Percentiles rank a stretch among this genome's conserved stretches.
Evolutionary conservation across 2,113 vertebrate species (phyloP).

Genomic region (Irena cyanogastra): DNA sequence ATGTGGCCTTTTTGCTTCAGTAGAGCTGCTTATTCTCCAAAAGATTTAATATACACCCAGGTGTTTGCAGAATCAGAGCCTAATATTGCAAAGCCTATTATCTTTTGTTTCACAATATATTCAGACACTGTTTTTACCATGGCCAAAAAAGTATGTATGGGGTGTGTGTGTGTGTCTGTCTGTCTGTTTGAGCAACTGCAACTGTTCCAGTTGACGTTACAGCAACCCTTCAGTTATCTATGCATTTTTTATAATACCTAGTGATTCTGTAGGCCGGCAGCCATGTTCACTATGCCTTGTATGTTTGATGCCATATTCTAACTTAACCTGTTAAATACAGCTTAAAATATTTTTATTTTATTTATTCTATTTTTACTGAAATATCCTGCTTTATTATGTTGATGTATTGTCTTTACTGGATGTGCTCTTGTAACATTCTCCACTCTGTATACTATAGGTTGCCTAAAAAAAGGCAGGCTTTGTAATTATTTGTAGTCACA

Average conservation of each 20-base stretch:
- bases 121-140: slow-evolving; percentile 70
- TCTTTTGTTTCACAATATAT: slow-evolving; percentile 12
- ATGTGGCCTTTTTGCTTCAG: slow-evolving; percentile 8
- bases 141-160: slow-evolving; percentile 85
- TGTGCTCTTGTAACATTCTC: slow-evolving; percentile 65
- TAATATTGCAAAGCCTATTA: slow-evolving; percentile 47
- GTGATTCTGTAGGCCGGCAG: slow-evolving; percentile 68
- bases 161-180: background rate
- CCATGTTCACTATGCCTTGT: slow-evolving; percentile 78
- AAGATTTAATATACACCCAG: background rate
- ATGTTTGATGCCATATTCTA: slow-evolving; percentile 76
- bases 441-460: slow-evolving; percentile 67
- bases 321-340: slow-evolving; percentile 81
- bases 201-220: slow-evolving; percentile 51
- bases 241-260: slow-evolving; percentile 83
- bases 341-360: slow-evolving; percentile 95
- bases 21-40: background rate
- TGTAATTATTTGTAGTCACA: slow-evolving; percentile 74
- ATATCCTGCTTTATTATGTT: slow-evolving; percentile 79
- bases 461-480: slow-evolving; percentile 66
- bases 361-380: slow-evolving; percentile 99
- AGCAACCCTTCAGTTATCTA: slow-evolving; percentile 82
- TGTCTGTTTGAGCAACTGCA: slow-evolving; percentile 61
- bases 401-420: slow-evolving; percentile 68
- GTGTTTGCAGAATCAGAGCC: background rate